Base-by-base conservation (phyloP, 1,140 invertebrate genomes). In the Pachyrhynchus sulphureomaculatus region DNA sequence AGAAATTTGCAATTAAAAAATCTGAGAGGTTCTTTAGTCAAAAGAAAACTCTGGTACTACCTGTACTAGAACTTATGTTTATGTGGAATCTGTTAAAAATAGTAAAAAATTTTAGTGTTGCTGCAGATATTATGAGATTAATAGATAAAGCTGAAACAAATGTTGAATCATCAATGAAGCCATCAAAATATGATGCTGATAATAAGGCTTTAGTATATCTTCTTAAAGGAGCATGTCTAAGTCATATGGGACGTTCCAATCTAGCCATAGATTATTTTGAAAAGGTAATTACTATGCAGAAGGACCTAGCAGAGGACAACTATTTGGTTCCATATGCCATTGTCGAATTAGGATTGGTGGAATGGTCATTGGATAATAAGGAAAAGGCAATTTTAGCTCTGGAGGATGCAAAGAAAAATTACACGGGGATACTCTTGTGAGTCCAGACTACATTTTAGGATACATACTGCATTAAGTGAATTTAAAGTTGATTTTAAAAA, bases 21-120 rank as follows among this genome's bases (percentile, higher is more conserved):
- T 84, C 90, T 15, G 84, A 88, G 54, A 81, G 92, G 45, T 96
- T 88, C 77, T 83, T 86, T 63, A 79, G 83, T 29, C 90, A 95
- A 77, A 85, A 87, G 37, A 83, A 88, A 21, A 78, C 78, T 34
- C 78, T 98, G 32, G 77, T 90, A 4, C 79, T 97, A 45, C 93
- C 95, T 9, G 87, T 88, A 20, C 80, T 93, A 61, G 95, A 98
- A 77, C 80, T 97, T 49, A 83, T 97, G 68, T 98, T 92, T 72
- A 81, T 97, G 0, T 98, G 94, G 94, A 98, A 98, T 80, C 84
- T 93, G 65, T 95, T 97, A 75, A 87, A 87, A 65, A 85, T 95
- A 29, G 78, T 97, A 36, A 87, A 88, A 18, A 89, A 89, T 53
- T 81, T 80, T 55, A 77, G 83, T 20, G 75, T 88, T 9, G 82